Evolutionary conservation across 2,113 vertebrate species (phyloP), one percentile per base, ranked within the genome.

Genomic region (Sterna hirundo): DNA sequence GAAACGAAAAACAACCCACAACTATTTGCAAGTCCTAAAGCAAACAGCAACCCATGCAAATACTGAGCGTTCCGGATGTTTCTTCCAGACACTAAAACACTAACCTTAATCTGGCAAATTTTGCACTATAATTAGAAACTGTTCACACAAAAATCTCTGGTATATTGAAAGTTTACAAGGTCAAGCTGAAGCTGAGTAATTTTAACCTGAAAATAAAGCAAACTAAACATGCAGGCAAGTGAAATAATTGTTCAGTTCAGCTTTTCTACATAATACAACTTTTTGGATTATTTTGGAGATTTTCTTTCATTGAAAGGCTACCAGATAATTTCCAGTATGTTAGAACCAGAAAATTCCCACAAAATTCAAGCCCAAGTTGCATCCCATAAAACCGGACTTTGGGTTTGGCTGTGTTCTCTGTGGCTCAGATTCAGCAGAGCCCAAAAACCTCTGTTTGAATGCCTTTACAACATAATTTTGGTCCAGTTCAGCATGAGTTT

Each of bases 341-440:
- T 13, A 72, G 34, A 86, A 23, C 1, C 8, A 58, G 17, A 60
- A 55, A 11, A 10, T 47, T 82, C 25, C 20, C 20, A 30, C 5
- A 79, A 78, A 71, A 55, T 68, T 65, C 8, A 46, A 2, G 0
- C 9, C 27, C 5, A 77, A 38, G 40, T 4, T 51, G 7, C 7
- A 62, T 4, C 3, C n/a, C 15, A 29, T 19, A 49, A 55, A 70
- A 22, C 11, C 47, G 15, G 1, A n/a, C 16, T 62, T 89, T 60
- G 6, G 0, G 12, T 16, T 77, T 51, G 1, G 0, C 16, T 83
- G 9, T n/a, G 4, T 46, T 87, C 8, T 64, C 10, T 78, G 1
- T 40, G 14, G 7, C 13, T 70, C 17, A 64, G 11, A 64, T 57
- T 52, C 57, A 86, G 2, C 4, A 51, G 61, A 70, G 13, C 47